phyloP scores from a whole-genome alignment of 2,888 invertebrate genomes.

The Synanthedon vespiformis region DNA sequence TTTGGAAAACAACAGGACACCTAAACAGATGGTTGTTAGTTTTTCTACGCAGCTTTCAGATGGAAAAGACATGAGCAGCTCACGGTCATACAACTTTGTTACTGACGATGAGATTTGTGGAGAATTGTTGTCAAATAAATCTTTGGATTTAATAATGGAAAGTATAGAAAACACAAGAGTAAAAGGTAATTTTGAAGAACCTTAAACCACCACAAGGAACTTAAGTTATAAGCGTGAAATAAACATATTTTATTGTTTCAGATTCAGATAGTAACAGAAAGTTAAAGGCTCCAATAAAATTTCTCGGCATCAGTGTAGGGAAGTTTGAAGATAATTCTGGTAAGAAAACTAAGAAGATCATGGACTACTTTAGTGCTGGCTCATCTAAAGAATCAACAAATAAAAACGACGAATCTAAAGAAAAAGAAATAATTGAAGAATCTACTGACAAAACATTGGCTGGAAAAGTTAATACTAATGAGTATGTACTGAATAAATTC shows the following conservation, averaged over 20 bases:
- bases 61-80: constrained; percentile 71
- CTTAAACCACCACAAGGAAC: neutral
- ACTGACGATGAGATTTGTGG: constrained; percentile 73
- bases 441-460: neutral
- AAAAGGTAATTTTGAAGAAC: constrained; percentile 28
- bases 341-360: constrained; percentile 68
- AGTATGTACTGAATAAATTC: constrained; percentile 37
- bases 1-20: constrained; percentile 83
- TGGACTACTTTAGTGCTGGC: constrained; percentile 68
- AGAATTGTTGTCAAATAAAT: constrained; percentile 74
- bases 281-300: constrained; percentile 71
- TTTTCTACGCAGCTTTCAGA: constrained; percentile 70
- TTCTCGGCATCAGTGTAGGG: constrained; percentile 81
- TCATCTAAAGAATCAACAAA: constrained; percentile 25
- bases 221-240: neutral
- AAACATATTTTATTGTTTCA: constrained; percentile 19
- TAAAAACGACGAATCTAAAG: constrained; percentile 2
- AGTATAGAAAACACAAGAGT: constrained; percentile 54
- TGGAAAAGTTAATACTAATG: constrained; percentile 22
- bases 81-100: constrained; percentile 73
- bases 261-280: constrained; percentile 42
- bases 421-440: neutral
- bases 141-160: constrained; percentile 76
- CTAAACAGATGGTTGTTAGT: constrained; percentile 82
- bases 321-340: constrained; percentile 77